A percentile compares a stretch with the other conserved stretches of the same genome.
phyloP scores from a whole-genome alignment of 2,797 vertebrate species.

The Poecilia gillii region DNA sequence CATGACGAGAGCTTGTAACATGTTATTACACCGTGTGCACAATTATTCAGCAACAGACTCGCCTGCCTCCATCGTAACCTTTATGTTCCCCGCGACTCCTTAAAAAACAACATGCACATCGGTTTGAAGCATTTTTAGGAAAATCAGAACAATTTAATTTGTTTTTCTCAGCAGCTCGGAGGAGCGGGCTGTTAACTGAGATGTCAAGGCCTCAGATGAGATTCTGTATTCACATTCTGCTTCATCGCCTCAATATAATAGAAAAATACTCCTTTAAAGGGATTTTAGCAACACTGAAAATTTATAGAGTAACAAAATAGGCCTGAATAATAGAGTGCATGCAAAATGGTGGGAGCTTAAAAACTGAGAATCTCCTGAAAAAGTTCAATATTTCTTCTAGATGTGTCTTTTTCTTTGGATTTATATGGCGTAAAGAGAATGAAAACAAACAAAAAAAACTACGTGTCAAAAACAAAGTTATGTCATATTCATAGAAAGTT shows the following conservation, averaged over 20 bases:
- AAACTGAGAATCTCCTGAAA: neutral
- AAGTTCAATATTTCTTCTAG: neutral
- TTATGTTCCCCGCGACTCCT: neutral
- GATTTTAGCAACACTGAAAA: neutral
- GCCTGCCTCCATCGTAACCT: neutral
- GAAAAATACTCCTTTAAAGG: neutral
- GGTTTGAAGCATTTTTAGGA: neutral
- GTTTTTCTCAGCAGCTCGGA: neutral
- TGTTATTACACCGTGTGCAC: constrained; percentile 8
- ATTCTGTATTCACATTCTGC: neutral
- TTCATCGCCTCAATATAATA: neutral
- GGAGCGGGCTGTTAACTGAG: neutral
- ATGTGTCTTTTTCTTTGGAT: neutral
- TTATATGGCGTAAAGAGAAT: neutral
- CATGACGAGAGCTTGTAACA: constrained; percentile 4
- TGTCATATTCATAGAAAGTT: neutral
- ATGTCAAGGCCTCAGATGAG: neutral
- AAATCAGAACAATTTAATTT: neutral
- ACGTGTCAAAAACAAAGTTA: neutral
- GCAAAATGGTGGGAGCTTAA: neutral
- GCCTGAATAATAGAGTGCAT: neutral
- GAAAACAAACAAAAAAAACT: neutral
- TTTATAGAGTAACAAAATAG: neutral
- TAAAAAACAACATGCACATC: neutral
- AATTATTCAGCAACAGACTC: neutral